These are phyloP conservation scores for Cetoscarus ocellatus DNA, from an alignment of 2,797 vertebrate genomes.

Conservation along the genomic window DNA sequence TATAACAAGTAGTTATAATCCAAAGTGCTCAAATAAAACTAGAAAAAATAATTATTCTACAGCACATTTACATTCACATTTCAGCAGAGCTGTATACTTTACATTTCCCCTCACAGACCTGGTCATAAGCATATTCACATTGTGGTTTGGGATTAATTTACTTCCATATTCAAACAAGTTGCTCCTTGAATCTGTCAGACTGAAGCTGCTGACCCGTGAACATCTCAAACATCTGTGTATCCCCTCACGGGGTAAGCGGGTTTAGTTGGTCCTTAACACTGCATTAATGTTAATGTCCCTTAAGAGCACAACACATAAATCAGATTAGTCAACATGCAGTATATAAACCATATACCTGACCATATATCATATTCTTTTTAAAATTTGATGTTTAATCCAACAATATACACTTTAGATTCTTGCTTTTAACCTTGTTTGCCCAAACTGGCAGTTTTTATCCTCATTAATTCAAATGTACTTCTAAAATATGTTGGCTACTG, in stretches of 20 bases:
- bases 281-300: not conserved
- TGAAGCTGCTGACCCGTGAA: not conserved
- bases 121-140: not conserved
- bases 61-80: not conserved
- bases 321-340: not conserved
- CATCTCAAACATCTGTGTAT: not conserved
- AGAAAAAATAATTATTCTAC: not conserved
- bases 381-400: not conserved
- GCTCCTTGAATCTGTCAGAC: not conserved
- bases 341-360: not conserved
- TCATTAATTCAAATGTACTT: conserved; percentile 9
- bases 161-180: not conserved
- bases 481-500: not conserved
- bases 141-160: not conserved
- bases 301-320: not conserved
- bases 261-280: not conserved
- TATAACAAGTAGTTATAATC: too few relatives aligned
- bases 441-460: not conserved
- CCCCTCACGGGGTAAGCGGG: not conserved
- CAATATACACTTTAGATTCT: not conserved
- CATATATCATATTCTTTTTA: not conserved
- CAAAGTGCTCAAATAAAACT: not conserved
- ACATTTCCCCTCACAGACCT: not conserved
- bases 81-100: not conserved
- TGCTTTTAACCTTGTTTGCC: not conserved